Evolutionary conservation across 2,113 vertebrate species (phyloP).

Genomic region (Quiscalus mexicanus): DNA sequence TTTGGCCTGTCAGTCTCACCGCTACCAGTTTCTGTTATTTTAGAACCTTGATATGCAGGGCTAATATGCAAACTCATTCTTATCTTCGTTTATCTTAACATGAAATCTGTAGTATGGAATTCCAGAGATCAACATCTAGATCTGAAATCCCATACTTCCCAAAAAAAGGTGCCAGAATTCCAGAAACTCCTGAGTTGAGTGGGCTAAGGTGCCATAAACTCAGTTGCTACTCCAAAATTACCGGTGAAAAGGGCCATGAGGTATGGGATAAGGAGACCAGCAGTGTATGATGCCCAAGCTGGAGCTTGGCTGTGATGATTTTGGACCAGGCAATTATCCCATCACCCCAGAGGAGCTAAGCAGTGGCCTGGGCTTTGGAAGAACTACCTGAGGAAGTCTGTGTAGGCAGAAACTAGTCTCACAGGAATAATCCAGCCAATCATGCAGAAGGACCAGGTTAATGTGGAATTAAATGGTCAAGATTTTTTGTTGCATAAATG

Average conservation of each 20-base stretch:
- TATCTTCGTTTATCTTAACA: background rate
- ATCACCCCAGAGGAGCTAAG: background rate
- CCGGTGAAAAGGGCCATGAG: fast-evolving
- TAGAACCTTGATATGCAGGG: background rate
- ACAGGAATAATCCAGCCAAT: background rate
- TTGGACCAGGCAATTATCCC: background rate
- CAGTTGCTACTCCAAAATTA: background rate
- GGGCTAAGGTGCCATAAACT: background rate
- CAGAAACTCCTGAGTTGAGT: background rate
- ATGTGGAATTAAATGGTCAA: background rate
- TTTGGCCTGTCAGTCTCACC: background rate
- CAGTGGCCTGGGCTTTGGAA: background rate
- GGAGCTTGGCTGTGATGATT: background rate
- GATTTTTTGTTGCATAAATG: background rate
- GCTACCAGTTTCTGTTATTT: background rate
- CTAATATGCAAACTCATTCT: background rate
- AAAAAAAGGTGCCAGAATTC: background rate
- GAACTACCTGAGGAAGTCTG: background rate
- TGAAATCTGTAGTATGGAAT: background rate
- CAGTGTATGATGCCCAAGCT: background rate
- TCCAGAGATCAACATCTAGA: background rate
- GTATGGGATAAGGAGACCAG: background rate
- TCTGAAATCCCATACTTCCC: background rate
- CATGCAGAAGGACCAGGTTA: background rate
- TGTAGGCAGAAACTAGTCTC: background rate